Evolutionary conservation across 2,888 invertebrate genomes (phyloP).

Genomic region (Papilio gigon): DNA sequence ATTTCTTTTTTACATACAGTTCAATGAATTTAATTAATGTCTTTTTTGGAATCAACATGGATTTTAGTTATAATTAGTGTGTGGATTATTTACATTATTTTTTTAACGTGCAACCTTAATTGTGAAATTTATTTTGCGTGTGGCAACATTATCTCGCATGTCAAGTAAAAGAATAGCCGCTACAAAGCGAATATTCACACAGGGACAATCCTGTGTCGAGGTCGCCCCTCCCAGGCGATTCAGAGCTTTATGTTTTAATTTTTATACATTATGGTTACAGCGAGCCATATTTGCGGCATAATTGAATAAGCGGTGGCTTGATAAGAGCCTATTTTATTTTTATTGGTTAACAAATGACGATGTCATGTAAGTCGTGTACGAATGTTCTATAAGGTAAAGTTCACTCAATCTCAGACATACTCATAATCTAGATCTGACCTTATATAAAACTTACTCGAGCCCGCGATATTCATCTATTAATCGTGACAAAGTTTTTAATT

Average conservation of each 20-base stretch:
- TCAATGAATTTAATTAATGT: conserved; percentile 1
- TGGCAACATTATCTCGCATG: conserved; percentile 30
- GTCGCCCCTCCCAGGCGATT: conserved; percentile 49
- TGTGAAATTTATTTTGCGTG: conserved; percentile 27
- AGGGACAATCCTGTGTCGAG: conserved; percentile 51
- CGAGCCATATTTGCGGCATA: conserved; percentile 44
- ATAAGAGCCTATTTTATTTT: conserved; percentile 40
- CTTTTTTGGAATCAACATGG: background rate
- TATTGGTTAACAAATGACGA: conserved; percentile 41
- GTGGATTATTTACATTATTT: background rate
- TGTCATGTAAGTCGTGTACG: conserved; percentile 39
- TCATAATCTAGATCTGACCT: conserved; percentile 23
- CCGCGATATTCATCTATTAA: conserved; percentile 24
- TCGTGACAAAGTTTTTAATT: conserved; percentile 5
- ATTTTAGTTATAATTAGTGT: background rate
- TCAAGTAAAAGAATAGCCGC: conserved; percentile 22
- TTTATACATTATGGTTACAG: conserved; percentile 40
- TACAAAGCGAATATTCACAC: conserved; percentile 45
- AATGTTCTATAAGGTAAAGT: conserved; percentile 36
- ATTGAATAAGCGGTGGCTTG: conserved; percentile 45
- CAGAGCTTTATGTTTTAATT: conserved; percentile 48
- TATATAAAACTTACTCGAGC: conserved; percentile 25
- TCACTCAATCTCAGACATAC: conserved; percentile 29
- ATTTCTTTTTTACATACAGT: conserved; percentile 1
- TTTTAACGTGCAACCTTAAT: conserved; percentile 2